Percentiles rank a stretch among this genome's conserved stretches.
phyloP scores from a whole-genome alignment of 2,888 invertebrate genomes.

The Drosophila flavopinicola region DNA sequence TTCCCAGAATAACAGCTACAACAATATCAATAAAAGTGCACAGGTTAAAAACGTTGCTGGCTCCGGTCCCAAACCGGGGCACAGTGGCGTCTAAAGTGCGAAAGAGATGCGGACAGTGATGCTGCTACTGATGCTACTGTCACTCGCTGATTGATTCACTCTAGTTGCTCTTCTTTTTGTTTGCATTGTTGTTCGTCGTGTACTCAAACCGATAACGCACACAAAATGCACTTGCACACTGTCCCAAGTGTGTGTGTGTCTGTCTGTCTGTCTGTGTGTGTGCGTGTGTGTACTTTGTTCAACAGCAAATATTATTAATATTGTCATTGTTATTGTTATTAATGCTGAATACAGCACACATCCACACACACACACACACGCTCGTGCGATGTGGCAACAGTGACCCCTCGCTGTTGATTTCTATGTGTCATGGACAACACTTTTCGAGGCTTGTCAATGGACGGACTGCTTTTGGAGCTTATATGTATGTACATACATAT shows the following conservation, averaged over 20 bases:
- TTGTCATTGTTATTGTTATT: conserved; percentile 70
- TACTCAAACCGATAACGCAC: conserved; percentile 54
- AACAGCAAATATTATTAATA: conserved; percentile 67
- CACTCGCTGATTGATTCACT: conserved; percentile 66
- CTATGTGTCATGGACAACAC: conserved; percentile 28
- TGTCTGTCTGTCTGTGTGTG: conserved; percentile 2
- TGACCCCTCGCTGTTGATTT: conserved; percentile 25
- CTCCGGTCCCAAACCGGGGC: conserved; percentile 23
- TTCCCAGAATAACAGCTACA: conserved; percentile 17
- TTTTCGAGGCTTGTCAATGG: neutral
- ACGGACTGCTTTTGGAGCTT: too few relatives aligned
- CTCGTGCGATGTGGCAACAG: conserved; percentile 38
- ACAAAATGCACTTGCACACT: conserved; percentile 47
- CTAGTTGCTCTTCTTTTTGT: conserved; percentile 68
- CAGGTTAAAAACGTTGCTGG: conserved; percentile 50
- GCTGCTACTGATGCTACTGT: conserved; percentile 41
- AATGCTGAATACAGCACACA: conserved; percentile 52
- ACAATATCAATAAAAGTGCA: conserved; percentile 37
- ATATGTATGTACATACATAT: too few relatives aligned
- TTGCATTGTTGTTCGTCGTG: conserved; percentile 51
- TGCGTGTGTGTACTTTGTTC: conserved; percentile 63
- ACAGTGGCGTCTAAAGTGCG: conserved; percentile 9
- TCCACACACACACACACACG: conserved; percentile 9
- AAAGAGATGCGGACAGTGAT: conserved; percentile 13
- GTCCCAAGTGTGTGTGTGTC: conserved; percentile 7